Evolutionary conservation across 30 jellyfish, hydroid and myxozoan genomes (phyloP), one percentile per base, ranked within the genome.

Genomic region (Aurelia aurita complex sp. Pacific): DNA sequence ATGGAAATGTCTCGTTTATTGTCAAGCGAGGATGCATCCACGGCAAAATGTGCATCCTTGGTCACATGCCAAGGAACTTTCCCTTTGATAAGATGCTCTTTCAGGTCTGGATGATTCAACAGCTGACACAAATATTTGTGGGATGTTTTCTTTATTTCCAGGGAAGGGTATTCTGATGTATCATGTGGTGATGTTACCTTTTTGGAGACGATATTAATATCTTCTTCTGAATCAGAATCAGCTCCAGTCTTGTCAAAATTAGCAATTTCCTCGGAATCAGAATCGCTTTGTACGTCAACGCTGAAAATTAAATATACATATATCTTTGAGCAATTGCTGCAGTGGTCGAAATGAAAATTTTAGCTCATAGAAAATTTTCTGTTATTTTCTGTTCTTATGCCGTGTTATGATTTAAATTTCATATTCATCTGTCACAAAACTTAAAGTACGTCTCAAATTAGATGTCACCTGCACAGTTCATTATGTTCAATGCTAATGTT

Each of bases 11-110:
- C 68, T 59, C 68, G 68, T 59, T 8, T 59, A 59, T 59, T 59
- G 4, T 59, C 68, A 59, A 54, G 65, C 15, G 65, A 54, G 65
- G 65, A 54, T 54, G 65, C 65, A 54, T 54, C 16, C 65, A 54
- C 65, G 65, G 65, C 65, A 54, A 54, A 54, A 54, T 54, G 65
- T 54, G 65, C 65, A 54, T 54, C 65, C 65, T 54, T 54, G 65
- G 65, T 54, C 65, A 54, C 65, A 54, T 54, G 65, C 65, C 65
- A 54, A 54, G 65, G 65, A 54, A 54, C 65, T 16, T 54, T 54
- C 0, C 65, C 65, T 54, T 54, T 54, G 65, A 54, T 54, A 54
- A 54, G 65, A 54, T 54, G 65, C 65, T 54, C 65, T 54, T 54
- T 54, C 16, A 54, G 65, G 65, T 54, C 65, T 54, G 65, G 65